Percentiles rank a stretch among this genome's conserved stretches.
Evolutionary conservation across 2,113 vertebrate genomes (phyloP).

Genomic region (Aldabrachelys gigantea): DNA sequence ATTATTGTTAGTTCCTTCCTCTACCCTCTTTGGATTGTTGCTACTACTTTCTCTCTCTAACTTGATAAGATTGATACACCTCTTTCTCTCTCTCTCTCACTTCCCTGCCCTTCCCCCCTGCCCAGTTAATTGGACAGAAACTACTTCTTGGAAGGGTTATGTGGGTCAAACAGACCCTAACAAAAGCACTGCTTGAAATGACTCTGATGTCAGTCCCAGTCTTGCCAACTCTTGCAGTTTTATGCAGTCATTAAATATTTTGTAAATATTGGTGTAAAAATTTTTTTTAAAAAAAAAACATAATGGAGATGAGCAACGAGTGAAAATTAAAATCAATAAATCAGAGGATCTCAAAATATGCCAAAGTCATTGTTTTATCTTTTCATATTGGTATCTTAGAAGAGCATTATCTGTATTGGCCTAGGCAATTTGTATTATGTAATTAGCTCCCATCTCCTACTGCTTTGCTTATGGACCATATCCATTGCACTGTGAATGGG

Average conservation of each 20-base stretch:
- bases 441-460: not conserved
- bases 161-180: not conserved
- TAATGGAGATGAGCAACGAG: not conserved
- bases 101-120: no score
- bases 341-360: not conserved
- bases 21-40: not conserved
- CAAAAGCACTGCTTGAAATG: not conserved
- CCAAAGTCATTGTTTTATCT: not conserved
- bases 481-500: not conserved
- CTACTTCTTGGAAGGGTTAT: not conserved
- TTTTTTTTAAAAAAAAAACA: not conserved
- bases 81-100: not conserved
- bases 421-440: not conserved
- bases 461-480: not conserved
- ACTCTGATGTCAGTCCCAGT: not conserved
- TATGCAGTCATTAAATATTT: not conserved
- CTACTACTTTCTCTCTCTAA: rapidly evolving
- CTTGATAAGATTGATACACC: not conserved
- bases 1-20: not conserved
- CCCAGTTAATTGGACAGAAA: not conserved
- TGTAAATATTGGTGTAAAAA: not conserved
- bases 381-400: not conserved
- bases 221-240: not conserved
- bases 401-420: not conserved
- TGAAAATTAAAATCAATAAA: not conserved